Percentiles rank a stretch among this genome's conserved stretches.
phyloP scores from a whole-genome alignment of 2,797 vertebrate species.

The Lycodopsis pacificus region DNA sequence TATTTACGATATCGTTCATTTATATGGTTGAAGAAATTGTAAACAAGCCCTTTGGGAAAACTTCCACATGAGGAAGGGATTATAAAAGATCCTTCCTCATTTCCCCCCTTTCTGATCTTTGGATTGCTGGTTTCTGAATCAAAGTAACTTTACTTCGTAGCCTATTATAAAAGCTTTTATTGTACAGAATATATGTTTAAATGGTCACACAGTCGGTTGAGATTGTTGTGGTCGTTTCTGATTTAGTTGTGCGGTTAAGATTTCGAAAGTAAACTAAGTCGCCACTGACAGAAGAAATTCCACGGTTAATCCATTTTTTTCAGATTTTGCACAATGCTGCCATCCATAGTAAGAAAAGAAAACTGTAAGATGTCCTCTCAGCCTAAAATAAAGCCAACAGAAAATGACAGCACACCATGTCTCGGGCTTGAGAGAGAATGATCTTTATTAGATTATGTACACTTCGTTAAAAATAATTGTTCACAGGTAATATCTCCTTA shows the following conservation, averaged over 20 bases:
- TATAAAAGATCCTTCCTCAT: neutral
- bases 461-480: slow-evolving; percentile 21
- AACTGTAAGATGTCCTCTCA: neutral
- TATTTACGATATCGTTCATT: neutral
- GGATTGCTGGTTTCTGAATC: neutral
- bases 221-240: neutral
- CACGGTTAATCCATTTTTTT: neutral
- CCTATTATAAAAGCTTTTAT: neutral
- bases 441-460: slow-evolving; percentile 69
- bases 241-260: neutral
- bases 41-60: neutral
- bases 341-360: slow-evolving; percentile 39
- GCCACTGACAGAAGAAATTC: neutral
- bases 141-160: neutral
- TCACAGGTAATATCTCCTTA: neutral
- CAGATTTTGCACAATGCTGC: slow-evolving; percentile 44
- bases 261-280: neutral
- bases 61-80: neutral
- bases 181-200: neutral
- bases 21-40: neutral
- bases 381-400: neutral
- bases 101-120: neutral
- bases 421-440: slow-evolving; percentile 20
- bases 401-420: neutral
- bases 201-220: neutral